Percentiles rank a stretch among this genome's conserved stretches.
phyloP scores from a whole-genome alignment of 2,797 vertebrate species.

The Psittacula echo region DNA sequence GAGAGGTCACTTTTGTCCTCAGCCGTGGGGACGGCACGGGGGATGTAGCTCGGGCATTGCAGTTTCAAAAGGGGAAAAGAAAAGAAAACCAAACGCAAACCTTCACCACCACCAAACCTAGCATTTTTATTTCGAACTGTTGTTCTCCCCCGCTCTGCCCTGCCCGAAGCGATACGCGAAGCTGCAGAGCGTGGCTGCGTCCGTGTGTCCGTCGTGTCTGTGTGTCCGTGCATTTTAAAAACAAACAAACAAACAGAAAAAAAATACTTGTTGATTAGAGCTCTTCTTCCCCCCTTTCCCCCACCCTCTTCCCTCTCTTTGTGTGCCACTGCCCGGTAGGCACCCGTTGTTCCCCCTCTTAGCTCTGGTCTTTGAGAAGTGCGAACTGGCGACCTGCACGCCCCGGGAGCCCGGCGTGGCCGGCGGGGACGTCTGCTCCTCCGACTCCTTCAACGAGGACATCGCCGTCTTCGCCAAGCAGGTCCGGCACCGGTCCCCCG shows the following conservation, averaged over 20 bases:
- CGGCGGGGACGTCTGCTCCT: constrained; percentile 98
- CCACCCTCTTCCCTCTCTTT: constrained; percentile 58
- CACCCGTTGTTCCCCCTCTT: constrained; percentile 99
- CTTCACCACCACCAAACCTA: background rate
- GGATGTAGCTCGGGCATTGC: background rate
- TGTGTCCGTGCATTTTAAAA: background rate
- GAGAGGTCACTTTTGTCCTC: constrained; percentile 32
- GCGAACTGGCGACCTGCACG: constrained; percentile 99
- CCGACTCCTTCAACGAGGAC: constrained; percentile 99
- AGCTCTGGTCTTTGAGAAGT: constrained; percentile 99
- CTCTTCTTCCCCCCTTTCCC: constrained; percentile 71
- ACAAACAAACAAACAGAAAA: background rate
- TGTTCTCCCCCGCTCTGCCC: background rate
- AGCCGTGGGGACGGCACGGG: background rate
- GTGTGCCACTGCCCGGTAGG: constrained; percentile 87
- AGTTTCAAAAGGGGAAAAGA: background rate
- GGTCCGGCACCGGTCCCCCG: constrained; percentile 78
- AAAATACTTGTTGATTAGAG: constrained; percentile 79
- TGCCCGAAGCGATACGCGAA: background rate
- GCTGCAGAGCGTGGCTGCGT: background rate
- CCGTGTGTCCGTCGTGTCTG: background rate
- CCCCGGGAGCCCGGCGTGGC: constrained; percentile 98
- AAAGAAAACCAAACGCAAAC: background rate
- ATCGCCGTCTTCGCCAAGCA: constrained; percentile 99
- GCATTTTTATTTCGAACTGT: background rate